Evolutionary conservation across 2,113 vertebrate genomes (phyloP).

Genomic region (Pipra filicauda): DNA sequence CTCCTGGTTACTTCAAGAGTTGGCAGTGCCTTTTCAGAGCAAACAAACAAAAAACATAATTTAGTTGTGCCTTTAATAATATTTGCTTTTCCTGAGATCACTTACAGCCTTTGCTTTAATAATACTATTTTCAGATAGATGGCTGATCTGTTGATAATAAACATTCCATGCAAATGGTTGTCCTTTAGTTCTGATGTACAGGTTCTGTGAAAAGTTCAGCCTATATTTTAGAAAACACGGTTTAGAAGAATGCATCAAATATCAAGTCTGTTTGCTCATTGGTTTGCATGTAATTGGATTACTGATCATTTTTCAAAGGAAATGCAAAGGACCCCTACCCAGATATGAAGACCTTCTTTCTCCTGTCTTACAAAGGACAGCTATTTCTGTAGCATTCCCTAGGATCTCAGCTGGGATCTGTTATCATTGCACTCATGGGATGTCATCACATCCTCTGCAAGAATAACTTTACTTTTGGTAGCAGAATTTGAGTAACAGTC

Average conservation of each 20-base stretch:
- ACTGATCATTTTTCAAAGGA: background rate
- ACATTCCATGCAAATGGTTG: background rate
- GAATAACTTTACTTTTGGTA: background rate
- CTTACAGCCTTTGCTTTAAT: background rate
- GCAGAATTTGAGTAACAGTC: background rate
- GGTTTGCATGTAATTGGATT: background rate
- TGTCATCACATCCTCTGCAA: fast-evolving
- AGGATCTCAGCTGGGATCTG: background rate
- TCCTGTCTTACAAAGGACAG: background rate
- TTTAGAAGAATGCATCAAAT: background rate
- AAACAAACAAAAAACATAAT: background rate
- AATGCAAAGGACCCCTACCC: fast-evolving
- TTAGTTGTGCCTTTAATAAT: background rate
- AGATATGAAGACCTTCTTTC: background rate
- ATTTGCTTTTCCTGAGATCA: background rate
- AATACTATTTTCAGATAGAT: background rate
- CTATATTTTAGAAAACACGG: background rate
- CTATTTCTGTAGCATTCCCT: background rate
- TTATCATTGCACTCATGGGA: background rate
- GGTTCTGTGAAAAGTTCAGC: background rate
- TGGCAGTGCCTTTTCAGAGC: background rate
- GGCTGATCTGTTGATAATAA: background rate
- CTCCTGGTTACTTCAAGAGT: background rate
- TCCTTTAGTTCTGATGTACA: background rate
- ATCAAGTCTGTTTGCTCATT: background rate